Percentiles rank a stretch among this genome's conserved stretches.
These are phyloP conservation scores for Scaptomyza caliginosa DNA, from an alignment of 2,888 invertebrate species.

Conservation along the genomic window DNA sequence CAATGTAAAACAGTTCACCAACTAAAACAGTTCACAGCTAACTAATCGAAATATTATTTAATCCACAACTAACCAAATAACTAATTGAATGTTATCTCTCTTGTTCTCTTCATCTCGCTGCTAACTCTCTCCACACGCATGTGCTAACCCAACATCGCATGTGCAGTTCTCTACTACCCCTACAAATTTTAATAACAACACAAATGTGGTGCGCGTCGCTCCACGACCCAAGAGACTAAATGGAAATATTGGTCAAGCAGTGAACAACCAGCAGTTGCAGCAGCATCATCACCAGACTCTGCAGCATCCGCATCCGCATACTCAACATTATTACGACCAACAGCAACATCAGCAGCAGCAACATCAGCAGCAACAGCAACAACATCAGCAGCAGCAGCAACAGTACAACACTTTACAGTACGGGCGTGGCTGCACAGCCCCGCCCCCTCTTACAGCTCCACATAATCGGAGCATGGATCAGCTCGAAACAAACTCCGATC, in stretches of 20 bases:
- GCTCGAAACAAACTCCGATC: constrained; percentile 55
- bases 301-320: constrained; percentile 80
- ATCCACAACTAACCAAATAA: constrained; percentile 44
- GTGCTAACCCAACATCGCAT: constrained; percentile 11
- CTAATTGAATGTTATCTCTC: constrained; percentile 48
- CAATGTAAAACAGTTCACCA: constrained; percentile 7
- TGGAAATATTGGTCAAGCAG: constrained; percentile 82
- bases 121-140: neutral
- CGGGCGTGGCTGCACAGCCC: constrained; percentile 63
- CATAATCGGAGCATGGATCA: constrained; percentile 56
- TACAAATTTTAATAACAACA: constrained; percentile 87
- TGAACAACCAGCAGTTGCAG: constrained; percentile 82
- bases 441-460: constrained; percentile 47
- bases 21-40: constrained; percentile 24
- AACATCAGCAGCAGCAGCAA: constrained; percentile 84
- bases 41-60: constrained; percentile 13
- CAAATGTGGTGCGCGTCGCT: constrained; percentile 85
- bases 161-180: constrained; percentile 84
- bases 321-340: constrained; percentile 63
- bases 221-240: constrained; percentile 84
- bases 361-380: constrained; percentile 53
- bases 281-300: constrained; percentile 83
- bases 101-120: constrained; percentile 15
- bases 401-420: constrained; percentile 83
- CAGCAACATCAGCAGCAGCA: constrained; percentile 64